A percentile compares a stretch with the other conserved stretches of the same genome.
Evolutionary conservation across 2,113 vertebrate genomes (phyloP).

Genomic region (Physeter macrocephalus): DNA sequence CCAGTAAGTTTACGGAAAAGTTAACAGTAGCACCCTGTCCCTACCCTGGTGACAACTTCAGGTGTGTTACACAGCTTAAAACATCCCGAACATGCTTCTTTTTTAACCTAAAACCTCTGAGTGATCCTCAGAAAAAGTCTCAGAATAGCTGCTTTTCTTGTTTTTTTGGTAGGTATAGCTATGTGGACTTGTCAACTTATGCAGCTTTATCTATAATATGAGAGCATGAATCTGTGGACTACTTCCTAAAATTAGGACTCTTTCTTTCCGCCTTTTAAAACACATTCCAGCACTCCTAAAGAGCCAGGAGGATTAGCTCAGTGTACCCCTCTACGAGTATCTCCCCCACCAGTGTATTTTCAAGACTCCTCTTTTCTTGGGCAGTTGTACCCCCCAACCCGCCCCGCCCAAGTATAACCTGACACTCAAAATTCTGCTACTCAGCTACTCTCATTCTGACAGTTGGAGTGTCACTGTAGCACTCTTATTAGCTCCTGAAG

Average conservation of each 20-base stretch:
- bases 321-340: not conserved
- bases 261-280: not conserved
- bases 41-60: not conserved
- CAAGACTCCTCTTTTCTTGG: not conserved
- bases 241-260: conserved; percentile 35
- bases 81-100: not conserved
- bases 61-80: not conserved
- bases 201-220: conserved; percentile 30
- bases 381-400: not conserved
- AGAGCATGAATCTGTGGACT: conserved; percentile 27
- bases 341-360: not conserved
- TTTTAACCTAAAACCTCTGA: conserved; percentile 15
- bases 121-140: not conserved
- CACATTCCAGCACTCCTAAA: not conserved
- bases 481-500: not conserved
- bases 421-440: not conserved
- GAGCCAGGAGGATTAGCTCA: conserved; percentile 2
- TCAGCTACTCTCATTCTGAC: not conserved
- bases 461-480: not conserved
- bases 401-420: not conserved
- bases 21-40: conserved; percentile 61
- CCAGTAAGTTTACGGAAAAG: conserved; percentile 43
- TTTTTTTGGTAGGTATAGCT: not conserved
- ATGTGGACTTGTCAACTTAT: conserved; percentile 33
- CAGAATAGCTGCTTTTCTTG: conserved; percentile 6